Evolutionary conservation across 2,113 vertebrate genomes (phyloP).

Genomic region (Corvus hawaiiensis): DNA sequence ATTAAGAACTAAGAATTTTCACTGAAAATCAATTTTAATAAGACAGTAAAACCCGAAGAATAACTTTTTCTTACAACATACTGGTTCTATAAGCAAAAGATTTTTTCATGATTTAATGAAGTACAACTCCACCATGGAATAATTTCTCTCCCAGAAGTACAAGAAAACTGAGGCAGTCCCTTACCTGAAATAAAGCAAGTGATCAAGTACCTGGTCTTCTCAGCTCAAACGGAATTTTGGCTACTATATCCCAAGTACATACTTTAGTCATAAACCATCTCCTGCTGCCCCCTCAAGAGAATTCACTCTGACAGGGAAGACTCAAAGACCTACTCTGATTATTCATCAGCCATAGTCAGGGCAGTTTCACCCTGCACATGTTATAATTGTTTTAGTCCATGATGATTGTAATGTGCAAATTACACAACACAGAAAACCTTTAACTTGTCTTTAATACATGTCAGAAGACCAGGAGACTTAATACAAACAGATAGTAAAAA

Average conservation of each 20-base stretch:
- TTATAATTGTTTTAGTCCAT: not conserved
- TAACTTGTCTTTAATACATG: not conserved
- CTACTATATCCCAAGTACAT: not conserved
- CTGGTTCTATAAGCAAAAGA: not conserved
- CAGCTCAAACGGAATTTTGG: not conserved
- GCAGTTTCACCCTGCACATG: not conserved
- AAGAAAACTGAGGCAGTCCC: not conserved
- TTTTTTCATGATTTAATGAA: not conserved
- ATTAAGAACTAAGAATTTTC: not conserved
- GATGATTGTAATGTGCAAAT: not conserved
- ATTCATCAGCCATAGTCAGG: not conserved
- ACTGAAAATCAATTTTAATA: not conserved
- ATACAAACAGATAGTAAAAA: not conserved
- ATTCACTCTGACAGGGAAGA: not conserved
- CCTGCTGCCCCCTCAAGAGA: not conserved
- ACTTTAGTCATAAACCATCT: not conserved
- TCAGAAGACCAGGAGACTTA: not conserved
- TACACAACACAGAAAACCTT: not conserved
- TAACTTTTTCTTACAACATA: not conserved
- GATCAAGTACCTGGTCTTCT: not conserved
- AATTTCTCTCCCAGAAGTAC: not conserved
- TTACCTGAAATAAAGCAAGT: not conserved
- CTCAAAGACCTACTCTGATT: not conserved
- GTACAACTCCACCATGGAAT: not conserved
- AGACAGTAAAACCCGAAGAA: not conserved